Percentiles rank a stretch among this genome's conserved stretches.
phyloP scores from a whole-genome alignment of 2,113 vertebrate genomes.

The Tachysurus vachellii region DNA sequence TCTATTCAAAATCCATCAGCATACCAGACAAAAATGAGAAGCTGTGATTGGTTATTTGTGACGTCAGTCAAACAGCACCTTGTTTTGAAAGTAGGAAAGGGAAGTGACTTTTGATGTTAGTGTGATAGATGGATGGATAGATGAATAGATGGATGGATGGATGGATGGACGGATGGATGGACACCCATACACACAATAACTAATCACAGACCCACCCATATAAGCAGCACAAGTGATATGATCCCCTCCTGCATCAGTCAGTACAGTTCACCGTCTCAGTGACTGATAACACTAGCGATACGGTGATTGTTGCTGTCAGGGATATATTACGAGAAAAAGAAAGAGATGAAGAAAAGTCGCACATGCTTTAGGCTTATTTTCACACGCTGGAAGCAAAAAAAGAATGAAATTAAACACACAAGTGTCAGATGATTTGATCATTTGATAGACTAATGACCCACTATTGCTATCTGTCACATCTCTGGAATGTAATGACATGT shows the following conservation, averaged over 20 bases:
- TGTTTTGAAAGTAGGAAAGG: background rate
- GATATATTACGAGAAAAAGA: background rate
- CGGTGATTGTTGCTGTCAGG: background rate
- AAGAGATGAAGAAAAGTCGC: background rate
- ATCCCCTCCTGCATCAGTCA: background rate
- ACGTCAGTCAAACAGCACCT: background rate
- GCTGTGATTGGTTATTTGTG: background rate
- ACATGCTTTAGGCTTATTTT: background rate
- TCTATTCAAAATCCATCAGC: background rate
- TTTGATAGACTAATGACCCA: constrained; percentile 32
- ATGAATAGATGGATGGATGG: too few species aligned
- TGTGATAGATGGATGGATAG: too few species aligned
- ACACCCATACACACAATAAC: too few species aligned
- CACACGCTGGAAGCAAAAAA: background rate
- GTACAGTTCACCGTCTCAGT: background rate
- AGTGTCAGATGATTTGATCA: constrained; percentile 4
- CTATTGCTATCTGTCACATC: constrained; percentile 32
- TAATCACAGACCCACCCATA: too few species aligned
- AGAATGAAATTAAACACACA: background rate
- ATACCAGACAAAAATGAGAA: background rate
- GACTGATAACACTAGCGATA: background rate
- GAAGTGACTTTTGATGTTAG: background rate
- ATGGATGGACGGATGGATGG: too few species aligned
- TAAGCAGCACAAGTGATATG: too few species aligned
- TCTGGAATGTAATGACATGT: constrained; percentile 29